A percentile compares a stretch with the other conserved stretches of the same genome.
phyloP scores from a whole-genome alignment of 2,113 vertebrate species.

The Mus spicilegus region DNA sequence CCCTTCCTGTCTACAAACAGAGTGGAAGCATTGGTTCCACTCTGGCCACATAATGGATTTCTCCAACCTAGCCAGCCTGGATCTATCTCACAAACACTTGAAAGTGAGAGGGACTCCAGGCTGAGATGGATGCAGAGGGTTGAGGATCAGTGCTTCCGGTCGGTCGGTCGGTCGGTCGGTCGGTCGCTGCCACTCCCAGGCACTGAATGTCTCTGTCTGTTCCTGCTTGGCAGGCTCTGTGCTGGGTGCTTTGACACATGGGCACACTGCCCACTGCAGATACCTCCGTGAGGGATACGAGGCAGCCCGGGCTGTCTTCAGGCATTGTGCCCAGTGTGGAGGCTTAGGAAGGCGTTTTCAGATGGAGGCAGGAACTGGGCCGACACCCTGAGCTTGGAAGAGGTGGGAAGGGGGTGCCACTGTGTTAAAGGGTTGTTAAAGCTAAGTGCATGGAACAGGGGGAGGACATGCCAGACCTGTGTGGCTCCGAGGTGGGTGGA shows the following conservation, averaged over 20 bases:
- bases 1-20: background rate
- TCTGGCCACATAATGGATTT: rapidly evolving
- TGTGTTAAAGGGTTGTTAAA: background rate
- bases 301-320: background rate
- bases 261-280: background rate
- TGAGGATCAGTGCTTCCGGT: background rate
- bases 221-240: rapidly evolving
- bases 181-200: background rate
- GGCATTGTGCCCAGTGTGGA: background rate
- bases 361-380: background rate
- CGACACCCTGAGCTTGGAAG: no score
- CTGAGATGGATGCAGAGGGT: rapidly evolving
- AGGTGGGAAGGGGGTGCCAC: background rate
- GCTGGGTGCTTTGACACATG: rapidly evolving
- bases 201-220: background rate
- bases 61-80: background rate
- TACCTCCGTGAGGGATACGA: rapidly evolving
- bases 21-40: rapidly evolving
- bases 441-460: background rate
- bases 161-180: no score
- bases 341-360: rapidly evolving
- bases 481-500: background rate
- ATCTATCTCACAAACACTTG: rapidly evolving
- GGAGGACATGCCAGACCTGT: background rate
- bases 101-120: background rate